phyloP scores from a whole-genome alignment of 2,888 invertebrate genomes.

The Axea sp. region DNA sequence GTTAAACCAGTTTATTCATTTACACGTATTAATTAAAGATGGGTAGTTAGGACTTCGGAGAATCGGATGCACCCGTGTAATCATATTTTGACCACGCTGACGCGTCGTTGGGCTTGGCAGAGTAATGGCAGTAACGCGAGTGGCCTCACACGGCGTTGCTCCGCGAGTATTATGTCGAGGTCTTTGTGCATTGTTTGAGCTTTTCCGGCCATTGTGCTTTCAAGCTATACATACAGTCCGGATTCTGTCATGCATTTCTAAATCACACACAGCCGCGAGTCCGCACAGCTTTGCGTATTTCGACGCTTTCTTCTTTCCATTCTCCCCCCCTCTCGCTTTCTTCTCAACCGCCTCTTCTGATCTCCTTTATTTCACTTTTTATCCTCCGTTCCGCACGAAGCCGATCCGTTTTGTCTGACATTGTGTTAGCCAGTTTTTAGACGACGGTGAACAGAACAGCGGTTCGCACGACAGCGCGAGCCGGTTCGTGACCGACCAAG shows the following conservation, averaged over 20 bases:
- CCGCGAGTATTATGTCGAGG: slow-evolving; percentile 71
- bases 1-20: too few species aligned
- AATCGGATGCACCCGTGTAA: neutral
- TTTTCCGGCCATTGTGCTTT: slow-evolving; percentile 73
- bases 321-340: too few species aligned
- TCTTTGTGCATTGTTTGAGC: slow-evolving; percentile 76
- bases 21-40: slow-evolving; percentile 10
- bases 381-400: neutral
- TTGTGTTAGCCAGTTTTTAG: too few species aligned
- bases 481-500: neutral
- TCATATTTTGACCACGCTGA: slow-evolving; percentile 6
- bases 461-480: too few species aligned
- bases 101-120: neutral
- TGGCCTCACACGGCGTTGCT: slow-evolving; percentile 63
- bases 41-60: neutral
- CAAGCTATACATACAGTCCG: slow-evolving; percentile 66
- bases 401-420: neutral
- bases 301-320: neutral
- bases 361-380: slow-evolving; percentile 12
- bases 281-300: too few species aligned
- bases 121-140: slow-evolving; percentile 8
- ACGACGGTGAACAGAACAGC: too few species aligned
- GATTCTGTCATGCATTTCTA: slow-evolving; percentile 64
- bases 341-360: too few species aligned
- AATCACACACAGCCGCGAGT: slow-evolving; percentile 31